phyloP scores from a whole-genome alignment of 2,797 vertebrate genomes.

The Serranus cabrilla region DNA sequence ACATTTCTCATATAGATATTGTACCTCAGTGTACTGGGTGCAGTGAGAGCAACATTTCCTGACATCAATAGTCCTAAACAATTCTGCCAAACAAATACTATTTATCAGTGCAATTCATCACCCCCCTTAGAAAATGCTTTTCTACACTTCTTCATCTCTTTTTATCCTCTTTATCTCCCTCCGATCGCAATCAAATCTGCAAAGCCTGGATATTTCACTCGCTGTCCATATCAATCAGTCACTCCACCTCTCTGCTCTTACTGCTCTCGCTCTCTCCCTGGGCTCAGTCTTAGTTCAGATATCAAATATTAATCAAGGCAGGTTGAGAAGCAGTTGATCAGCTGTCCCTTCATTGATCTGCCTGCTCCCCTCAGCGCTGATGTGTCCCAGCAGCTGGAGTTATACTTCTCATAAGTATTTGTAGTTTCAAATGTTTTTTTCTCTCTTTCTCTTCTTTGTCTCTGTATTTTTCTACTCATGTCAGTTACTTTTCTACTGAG shows the following conservation, averaged over 20 bases:
- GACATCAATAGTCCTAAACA: conserved; percentile 42
- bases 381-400: conserved; percentile 31
- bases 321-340: conserved; percentile 68
- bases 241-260: conserved; percentile 18
- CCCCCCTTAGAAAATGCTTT: conserved; percentile 41
- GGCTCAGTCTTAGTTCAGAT: conserved; percentile 64
- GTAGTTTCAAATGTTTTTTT: conserved; percentile 30
- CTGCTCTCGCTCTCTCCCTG: conserved; percentile 10
- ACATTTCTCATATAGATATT: conserved; percentile 22
- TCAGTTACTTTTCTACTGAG: not conserved
- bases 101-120: conserved; percentile 56
- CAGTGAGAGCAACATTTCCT: conserved; percentile 29
- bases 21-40: not conserved
- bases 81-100: conserved; percentile 47
- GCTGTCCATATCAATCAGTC: conserved; percentile 56
- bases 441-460: not conserved
- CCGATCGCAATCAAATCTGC: conserved; percentile 53
- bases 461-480: not conserved
- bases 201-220: conserved; percentile 49
- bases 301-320: conserved; percentile 74
- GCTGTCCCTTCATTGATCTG: conserved; percentile 59
- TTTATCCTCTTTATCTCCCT: conserved; percentile 55
- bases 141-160: conserved; percentile 51
- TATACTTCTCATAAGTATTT: conserved; percentile 26
- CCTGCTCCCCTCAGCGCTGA: conserved; percentile 7